phyloP scores from a whole-genome alignment of 2,888 invertebrate genomes.

The Cremastinae sp. region DNA sequence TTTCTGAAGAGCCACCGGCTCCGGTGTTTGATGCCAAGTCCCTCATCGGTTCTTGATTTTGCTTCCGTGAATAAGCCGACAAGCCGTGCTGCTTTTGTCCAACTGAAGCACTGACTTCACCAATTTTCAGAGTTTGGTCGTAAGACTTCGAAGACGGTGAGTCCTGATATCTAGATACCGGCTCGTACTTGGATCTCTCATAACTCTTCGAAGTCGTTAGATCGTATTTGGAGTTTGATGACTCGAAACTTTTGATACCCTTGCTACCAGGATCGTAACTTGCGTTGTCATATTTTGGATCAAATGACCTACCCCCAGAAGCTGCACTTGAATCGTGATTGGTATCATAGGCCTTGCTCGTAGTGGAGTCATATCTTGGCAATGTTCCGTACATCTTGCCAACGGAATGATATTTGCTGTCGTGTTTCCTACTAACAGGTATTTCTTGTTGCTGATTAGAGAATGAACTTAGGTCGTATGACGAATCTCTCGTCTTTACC shows the following conservation, averaged over 20 bases:
- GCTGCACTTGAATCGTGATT: constrained; percentile 65
- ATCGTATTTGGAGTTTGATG: constrained; percentile 74
- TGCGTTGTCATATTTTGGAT: constrained; percentile 65
- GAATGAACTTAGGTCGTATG: constrained; percentile 74
- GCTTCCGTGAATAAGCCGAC: constrained; percentile 69
- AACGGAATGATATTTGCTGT: constrained; percentile 72
- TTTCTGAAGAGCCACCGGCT: constrained; percentile 67
- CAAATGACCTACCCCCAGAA: constrained; percentile 57
- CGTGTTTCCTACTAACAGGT: constrained; percentile 65
- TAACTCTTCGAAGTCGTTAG: constrained; percentile 77
- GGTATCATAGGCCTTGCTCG: constrained; percentile 63
- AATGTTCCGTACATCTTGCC: constrained; percentile 77
- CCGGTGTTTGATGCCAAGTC: constrained; percentile 44
- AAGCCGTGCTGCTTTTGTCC: constrained; percentile 47
- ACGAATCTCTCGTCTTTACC: constrained; percentile 76
- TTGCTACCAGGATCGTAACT: constrained; percentile 67
- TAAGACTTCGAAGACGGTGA: constrained; percentile 71
- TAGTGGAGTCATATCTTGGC: constrained; percentile 73
- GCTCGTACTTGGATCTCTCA: constrained; percentile 75
- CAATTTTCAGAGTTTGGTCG: constrained; percentile 77
- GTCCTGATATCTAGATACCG: constrained; percentile 71
- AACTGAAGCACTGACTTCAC: constrained; percentile 70
- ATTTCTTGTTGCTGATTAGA: constrained; percentile 65
- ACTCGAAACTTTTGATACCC: constrained; percentile 65
- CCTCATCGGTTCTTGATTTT: constrained; percentile 66